A percentile compares a stretch with the other conserved stretches of the same genome.
phyloP scores from a whole-genome alignment of 2,113 vertebrate genomes.

The Empidonax traillii region DNA sequence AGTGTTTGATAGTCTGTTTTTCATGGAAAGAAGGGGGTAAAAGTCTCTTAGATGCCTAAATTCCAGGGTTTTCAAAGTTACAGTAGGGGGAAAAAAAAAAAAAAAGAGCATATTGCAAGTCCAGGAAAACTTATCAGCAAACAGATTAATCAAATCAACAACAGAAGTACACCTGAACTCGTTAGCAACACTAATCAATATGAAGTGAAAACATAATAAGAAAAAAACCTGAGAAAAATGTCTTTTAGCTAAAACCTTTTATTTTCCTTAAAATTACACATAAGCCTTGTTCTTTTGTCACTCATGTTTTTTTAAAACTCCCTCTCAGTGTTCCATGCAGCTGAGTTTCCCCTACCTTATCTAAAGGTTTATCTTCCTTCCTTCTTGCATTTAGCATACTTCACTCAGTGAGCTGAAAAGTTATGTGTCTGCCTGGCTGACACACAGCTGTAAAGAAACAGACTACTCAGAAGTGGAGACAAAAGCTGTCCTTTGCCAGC shows the following conservation, averaged over 20 bases:
- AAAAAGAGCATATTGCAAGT: background rate
- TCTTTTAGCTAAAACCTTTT: rapidly evolving
- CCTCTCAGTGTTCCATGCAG: background rate
- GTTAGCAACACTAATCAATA: background rate
- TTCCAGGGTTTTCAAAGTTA: background rate
- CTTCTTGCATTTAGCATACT: background rate
- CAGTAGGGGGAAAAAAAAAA: background rate
- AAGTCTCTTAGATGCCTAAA: background rate
- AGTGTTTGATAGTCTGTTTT: background rate
- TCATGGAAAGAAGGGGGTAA: background rate
- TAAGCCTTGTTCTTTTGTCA: background rate
- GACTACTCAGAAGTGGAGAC: background rate
- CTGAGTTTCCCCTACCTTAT: background rate
- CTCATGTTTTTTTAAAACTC: background rate
- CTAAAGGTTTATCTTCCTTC: background rate
- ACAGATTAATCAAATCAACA: background rate
- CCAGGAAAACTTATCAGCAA: background rate
- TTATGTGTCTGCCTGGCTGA: background rate
- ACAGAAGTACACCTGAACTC: background rate
- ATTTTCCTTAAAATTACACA: background rate
- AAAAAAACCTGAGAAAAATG: background rate
- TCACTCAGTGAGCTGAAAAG: background rate
- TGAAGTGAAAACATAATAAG: background rate
- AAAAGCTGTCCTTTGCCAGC: background rate
- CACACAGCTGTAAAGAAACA: background rate